A percentile compares a stretch with the other conserved stretches of the same genome.
Conservation (phyloP, 2,113 vertebrate species). For the Paraplagusia blochii region DNA sequence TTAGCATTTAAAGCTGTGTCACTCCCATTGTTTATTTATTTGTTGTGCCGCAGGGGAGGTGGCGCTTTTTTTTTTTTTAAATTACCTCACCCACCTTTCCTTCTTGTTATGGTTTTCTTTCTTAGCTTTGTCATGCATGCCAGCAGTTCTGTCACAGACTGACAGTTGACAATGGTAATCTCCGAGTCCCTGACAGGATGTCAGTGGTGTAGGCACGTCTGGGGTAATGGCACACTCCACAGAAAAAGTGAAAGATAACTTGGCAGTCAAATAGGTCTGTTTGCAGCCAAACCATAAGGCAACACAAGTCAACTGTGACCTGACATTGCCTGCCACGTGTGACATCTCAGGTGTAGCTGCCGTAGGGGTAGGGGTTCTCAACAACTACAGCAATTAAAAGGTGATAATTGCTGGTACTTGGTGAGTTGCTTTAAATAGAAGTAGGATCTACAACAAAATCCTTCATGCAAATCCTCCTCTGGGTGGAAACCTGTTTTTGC, state of each 20-base stretch:
- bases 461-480: too few species aligned
- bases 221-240: slow-evolving; percentile 60
- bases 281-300: slow-evolving; percentile 41
- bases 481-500: too few species aligned
- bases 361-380: too few species aligned
- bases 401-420: too few species aligned
- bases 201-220: slow-evolving; percentile 46
- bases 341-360: slow-evolving; percentile 19
- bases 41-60: too few species aligned
- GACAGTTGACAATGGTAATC: slow-evolving; percentile 53
- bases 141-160: slow-evolving; percentile 38
- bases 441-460: too few species aligned
- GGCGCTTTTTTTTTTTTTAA: not conserved
- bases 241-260: slow-evolving; percentile 42
- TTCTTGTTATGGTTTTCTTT: slow-evolving; percentile 29
- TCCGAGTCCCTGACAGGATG: slow-evolving; percentile 60
- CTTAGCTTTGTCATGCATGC: slow-evolving; percentile 41
- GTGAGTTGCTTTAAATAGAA: too few species aligned
- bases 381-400: too few species aligned
- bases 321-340: slow-evolving; percentile 29
- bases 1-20: too few species aligned
- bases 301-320: too few species aligned
- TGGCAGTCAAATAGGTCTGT: slow-evolving; percentile 34
- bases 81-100: slow-evolving; percentile 22
- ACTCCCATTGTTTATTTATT: too few species aligned